Evolutionary conservation across 2,888 invertebrate genomes (phyloP), one percentile per base, ranked within the genome.

Genomic region (Electrophaes corylata): DNA sequence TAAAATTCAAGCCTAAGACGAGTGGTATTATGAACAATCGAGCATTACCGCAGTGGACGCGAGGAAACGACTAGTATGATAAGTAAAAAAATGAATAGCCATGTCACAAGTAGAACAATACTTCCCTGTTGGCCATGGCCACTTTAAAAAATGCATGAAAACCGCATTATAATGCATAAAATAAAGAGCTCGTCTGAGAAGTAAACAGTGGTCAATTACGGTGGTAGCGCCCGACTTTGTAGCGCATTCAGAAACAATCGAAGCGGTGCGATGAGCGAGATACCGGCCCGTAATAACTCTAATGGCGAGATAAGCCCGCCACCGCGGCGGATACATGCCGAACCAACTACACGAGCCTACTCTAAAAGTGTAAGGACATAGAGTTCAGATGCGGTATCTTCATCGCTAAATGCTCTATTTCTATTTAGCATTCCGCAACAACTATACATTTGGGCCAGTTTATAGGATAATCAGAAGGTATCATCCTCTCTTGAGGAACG

Each of bases 131-230:
- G 73, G 66, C 55, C 64, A 57, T 62, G 61, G 68, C 49, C 71
- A 70, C 71, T 73, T 71, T 75, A 70, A 70, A 40, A 74, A 73
- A 60, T n/a, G 55, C 59, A 67, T 70, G 64, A 73, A 78, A 80
- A 83, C 84, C 81, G 71, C 83, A 84, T 72, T 79, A 78, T 78
- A 75, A 74, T 77, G 78, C 78, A 82, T 84, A 86, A 86, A 88
- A 86, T 87, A 87, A n/a, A 86, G 83, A 85, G 77, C 82, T 83
- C 78, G 80, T 79, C 76, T 79, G 79, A 78, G 82, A 86, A 84
- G 88, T 88, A 90, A 91, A 91, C 90, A 89, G 88, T 88, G 89
- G 88, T 90, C 91, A 91, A 91, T 91, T 91, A 91, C 81, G 81
- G 81, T 73, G 84, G 84, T 85, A 84, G 84, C 83, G 85, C 79